These are phyloP conservation scores for Cyanoramphus novaezelandiae DNA, from an alignment of 2,113 vertebrate species.

Conservation along the genomic window DNA sequence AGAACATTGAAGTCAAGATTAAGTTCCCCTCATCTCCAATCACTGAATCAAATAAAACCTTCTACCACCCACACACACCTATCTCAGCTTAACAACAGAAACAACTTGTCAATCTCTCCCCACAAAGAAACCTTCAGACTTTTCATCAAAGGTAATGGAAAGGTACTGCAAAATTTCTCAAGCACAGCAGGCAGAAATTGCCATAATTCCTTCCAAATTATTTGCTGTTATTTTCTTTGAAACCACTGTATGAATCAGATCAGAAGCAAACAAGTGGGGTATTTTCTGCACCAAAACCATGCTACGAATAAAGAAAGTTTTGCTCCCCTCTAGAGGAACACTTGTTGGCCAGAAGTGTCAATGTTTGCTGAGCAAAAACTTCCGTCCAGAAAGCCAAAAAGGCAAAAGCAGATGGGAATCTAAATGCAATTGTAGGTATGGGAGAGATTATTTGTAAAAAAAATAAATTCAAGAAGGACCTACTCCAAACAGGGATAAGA, in stretches of 20 bases:
- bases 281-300: not conserved
- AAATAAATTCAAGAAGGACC: not conserved
- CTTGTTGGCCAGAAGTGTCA: not conserved
- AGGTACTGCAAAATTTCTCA: not conserved
- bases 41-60: not conserved
- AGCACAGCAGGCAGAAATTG: not conserved
- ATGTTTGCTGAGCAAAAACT: not conserved
- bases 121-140: not conserved
- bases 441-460: not conserved
- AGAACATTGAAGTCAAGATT: conserved; percentile 2
- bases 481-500: not conserved
- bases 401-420: not conserved
- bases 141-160: not conserved
- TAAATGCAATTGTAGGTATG: not conserved
- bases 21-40: not conserved
- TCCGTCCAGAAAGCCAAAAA: not conserved
- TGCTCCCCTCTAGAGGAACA: not conserved
- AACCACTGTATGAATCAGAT: conserved; percentile 8
- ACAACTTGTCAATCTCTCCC: conserved; percentile 48
- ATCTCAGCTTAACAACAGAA: conserved; percentile 41
- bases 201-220: conserved; percentile 6
- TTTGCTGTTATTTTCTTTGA: not conserved
- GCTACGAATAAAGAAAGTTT: not conserved
- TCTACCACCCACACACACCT: conserved; percentile 23
- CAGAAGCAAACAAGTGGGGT: not conserved